Percentiles rank a stretch among this genome's conserved stretches.
Evolutionary conservation across 2,797 vertebrate species (phyloP).

Genomic region (Lindbergichthys nudifrons): DNA sequence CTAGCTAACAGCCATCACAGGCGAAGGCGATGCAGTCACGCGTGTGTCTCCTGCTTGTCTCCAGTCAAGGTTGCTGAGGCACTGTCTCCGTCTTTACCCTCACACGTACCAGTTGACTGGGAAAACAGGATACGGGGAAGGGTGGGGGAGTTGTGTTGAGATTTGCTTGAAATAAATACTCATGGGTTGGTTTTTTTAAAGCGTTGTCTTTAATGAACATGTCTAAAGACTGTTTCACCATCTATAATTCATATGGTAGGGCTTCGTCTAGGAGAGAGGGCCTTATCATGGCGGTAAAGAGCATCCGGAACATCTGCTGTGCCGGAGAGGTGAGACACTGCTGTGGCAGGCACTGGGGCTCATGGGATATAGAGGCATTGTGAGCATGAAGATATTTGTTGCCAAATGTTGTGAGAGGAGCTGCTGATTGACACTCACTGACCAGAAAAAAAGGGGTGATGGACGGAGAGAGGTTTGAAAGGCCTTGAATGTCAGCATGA

Average conservation of each 20-base stretch:
- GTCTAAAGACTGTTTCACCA: conserved; percentile 84
- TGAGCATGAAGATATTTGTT: conserved; percentile 86
- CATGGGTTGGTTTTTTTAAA: conserved; percentile 74
- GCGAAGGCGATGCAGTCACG: conserved; percentile 71
- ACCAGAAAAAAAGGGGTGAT: conserved; percentile 75
- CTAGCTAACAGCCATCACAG: conserved; percentile 80
- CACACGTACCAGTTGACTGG: conserved; percentile 76
- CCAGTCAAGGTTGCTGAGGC: conserved; percentile 82
- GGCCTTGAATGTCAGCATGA: conserved; percentile 60
- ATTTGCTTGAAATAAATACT: conserved; percentile 87
- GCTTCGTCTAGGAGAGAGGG: conserved; percentile 71
- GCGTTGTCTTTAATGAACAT: conserved; percentile 86
- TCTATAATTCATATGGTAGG: conserved; percentile 83
- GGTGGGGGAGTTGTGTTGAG: conserved; percentile 54
- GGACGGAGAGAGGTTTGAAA: conserved; percentile 57
- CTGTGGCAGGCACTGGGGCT: conserved; percentile 25
- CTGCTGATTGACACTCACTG: conserved; percentile 89
- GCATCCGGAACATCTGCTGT: conserved; percentile 63
- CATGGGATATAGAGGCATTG: conserved; percentile 58
- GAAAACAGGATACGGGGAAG: conserved; percentile 57
- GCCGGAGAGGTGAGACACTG: conserved; percentile 39
- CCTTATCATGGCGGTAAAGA: conserved; percentile 65
- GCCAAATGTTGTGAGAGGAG: conserved; percentile 76
- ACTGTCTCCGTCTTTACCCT: conserved; percentile 59
- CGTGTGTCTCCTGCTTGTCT: conserved; percentile 80